Evolutionary conservation across 2,113 vertebrate species (phyloP).

Genomic region (Centropus unirufus): DNA sequence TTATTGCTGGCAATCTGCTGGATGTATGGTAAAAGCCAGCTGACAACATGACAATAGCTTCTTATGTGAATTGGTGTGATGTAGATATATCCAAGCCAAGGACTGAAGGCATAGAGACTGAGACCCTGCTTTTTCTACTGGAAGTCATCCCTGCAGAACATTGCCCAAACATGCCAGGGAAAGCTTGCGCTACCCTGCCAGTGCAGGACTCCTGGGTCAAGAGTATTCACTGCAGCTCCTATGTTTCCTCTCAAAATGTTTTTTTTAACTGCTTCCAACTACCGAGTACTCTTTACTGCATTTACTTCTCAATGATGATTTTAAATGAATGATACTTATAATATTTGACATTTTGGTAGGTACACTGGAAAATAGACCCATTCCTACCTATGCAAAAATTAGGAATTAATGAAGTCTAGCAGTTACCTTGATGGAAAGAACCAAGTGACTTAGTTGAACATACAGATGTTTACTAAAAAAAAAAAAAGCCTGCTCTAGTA

Average conservation of each 20-base stretch:
- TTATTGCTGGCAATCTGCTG: constrained; percentile 18
- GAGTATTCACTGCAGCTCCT: background rate
- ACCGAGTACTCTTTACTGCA: background rate
- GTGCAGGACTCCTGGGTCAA: background rate
- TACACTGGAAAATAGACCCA: constrained; percentile 26
- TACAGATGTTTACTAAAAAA: background rate
- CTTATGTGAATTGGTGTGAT: background rate
- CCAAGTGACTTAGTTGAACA: constrained; percentile 33
- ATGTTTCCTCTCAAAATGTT: background rate
- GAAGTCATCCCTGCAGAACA: background rate
- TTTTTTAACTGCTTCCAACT: background rate
- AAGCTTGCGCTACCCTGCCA: background rate
- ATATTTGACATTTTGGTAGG: constrained; percentile 20
- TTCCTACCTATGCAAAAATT: constrained; percentile 19
- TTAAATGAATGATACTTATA: constrained; percentile 3
- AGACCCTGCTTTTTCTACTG: background rate
- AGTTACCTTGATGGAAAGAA: constrained; percentile 33
- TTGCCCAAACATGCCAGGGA: background rate
- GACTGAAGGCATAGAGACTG: background rate
- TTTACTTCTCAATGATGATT: background rate
- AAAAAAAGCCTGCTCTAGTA: constrained; percentile 17
- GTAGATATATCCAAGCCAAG: background rate
- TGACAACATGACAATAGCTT: constrained; percentile 22
- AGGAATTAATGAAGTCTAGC: constrained; percentile 41
- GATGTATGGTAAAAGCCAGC: constrained; percentile 14